Conservation (phyloP, 2,888 invertebrate genomes). For the Eilema sororculum region DNA sequence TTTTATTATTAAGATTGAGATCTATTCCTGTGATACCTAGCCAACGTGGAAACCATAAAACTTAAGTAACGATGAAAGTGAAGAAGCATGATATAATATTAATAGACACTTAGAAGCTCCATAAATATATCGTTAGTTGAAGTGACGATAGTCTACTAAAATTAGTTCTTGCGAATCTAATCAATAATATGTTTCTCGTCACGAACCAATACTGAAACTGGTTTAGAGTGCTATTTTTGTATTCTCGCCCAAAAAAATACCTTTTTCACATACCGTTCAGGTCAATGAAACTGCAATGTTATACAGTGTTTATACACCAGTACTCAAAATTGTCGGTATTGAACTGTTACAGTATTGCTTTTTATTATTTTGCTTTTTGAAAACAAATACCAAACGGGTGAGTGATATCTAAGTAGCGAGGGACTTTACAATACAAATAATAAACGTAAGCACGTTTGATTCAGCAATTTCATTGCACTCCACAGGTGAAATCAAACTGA, state of each 20-base stretch:
- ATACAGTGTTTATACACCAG: not conserved
- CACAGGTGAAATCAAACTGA: too few relatives aligned
- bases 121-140: not conserved
- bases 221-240: not conserved
- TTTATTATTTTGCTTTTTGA: not conserved
- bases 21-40: slow-evolving; percentile 14
- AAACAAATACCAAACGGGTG: not conserved
- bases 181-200: not conserved
- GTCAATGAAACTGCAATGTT: slow-evolving; percentile 5
- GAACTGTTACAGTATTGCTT: not conserved
- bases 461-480: too few relatives aligned
- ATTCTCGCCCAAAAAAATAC: not conserved
- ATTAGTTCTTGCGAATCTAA: not conserved
- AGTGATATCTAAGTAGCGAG: not conserved
- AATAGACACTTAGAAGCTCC: not conserved
- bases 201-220: not conserved
- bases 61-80: not conserved
- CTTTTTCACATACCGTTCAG: not conserved
- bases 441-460: too few relatives aligned
- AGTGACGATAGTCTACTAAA: not conserved
- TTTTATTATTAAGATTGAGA: slow-evolving; percentile 14
- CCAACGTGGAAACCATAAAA: not conserved
- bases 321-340: not conserved
- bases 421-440: too few relatives aligned
- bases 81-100: slow-evolving; percentile 7